Conservation (phyloP, 1,140 invertebrate species). For the Mylabris phalerata region DNA sequence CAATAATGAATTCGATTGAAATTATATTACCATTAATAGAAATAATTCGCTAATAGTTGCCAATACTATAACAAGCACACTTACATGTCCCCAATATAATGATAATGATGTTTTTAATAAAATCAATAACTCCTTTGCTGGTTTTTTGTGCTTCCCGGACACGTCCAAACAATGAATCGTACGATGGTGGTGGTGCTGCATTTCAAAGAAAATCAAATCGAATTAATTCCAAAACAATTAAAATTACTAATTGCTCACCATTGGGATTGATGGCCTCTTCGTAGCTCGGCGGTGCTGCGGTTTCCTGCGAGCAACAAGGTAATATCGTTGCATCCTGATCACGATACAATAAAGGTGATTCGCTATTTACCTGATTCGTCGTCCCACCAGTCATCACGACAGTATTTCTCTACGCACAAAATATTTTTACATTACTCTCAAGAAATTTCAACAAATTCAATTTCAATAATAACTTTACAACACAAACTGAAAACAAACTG, state of each 20-base stretch:
- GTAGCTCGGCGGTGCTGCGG: conserved; percentile 47
- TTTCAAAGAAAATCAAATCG: not conserved
- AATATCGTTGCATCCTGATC: conserved; percentile 27
- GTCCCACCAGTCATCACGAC: conserved; percentile 24
- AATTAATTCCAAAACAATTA: not conserved
- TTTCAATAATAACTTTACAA: too few species aligned
- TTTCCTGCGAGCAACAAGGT: conserved; percentile 26
- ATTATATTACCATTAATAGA: too few species aligned
- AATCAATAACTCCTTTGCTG: conserved; percentile 54
- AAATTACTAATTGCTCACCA: conserved; percentile 37
- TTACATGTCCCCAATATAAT: conserved; percentile 58
- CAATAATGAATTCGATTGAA: too few species aligned
- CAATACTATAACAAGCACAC: conserved; percentile 20
- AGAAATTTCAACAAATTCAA: too few species aligned
- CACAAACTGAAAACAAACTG: too few species aligned
- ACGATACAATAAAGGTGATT: conserved; percentile 32
- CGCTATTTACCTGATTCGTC: conserved; percentile 14
- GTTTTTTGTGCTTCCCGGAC: conserved; percentile 55
- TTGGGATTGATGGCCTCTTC: conserved; percentile 54
- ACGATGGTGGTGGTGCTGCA: conserved; percentile 58
- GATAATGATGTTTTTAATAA: conserved; percentile 55
- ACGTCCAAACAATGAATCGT: conserved; percentile 60
- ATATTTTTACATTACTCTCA: too few species aligned
- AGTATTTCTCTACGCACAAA: too few species aligned
- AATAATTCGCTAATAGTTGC: too few species aligned